phyloP scores from a whole-genome alignment of 1,140 invertebrate genomes.

The Lordiphosa stackelbergi region DNA sequence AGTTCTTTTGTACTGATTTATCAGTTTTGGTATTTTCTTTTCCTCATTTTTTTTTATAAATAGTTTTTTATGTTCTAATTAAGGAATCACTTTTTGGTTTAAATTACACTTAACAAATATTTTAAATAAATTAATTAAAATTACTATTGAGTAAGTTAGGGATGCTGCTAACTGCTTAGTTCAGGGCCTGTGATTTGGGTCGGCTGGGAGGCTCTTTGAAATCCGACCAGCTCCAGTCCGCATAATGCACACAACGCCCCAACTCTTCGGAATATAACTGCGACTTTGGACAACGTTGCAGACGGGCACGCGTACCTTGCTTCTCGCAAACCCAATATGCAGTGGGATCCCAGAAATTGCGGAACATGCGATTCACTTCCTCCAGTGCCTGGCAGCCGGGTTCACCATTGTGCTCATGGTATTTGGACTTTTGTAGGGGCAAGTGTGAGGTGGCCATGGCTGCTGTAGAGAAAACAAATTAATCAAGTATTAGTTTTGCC shows the following conservation, averaged over 20 bases:
- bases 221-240: conserved; percentile 70
- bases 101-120: neutral
- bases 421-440: conserved; percentile 58
- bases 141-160: conserved; percentile 15
- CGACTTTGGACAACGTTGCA: conserved; percentile 55
- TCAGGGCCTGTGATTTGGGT: conserved; percentile 31
- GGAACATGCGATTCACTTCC: conserved; percentile 69
- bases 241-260: conserved; percentile 60
- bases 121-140: conserved; percentile 16
- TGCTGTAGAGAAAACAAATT: conserved; percentile 26
- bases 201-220: conserved; percentile 69
- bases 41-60: conserved; percentile 4
- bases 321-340: conserved; percentile 69
- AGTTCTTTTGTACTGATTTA: conserved; percentile 5
- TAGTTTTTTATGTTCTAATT: conserved; percentile 2
- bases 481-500: conserved; percentile 18
- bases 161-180: conserved; percentile 8
- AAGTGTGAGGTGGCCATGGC: conserved; percentile 46
- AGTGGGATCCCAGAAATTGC: conserved; percentile 74
- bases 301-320: conserved; percentile 57
- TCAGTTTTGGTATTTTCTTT: neutral
- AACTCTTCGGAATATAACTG: conserved; percentile 67
- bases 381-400: conserved; percentile 69
- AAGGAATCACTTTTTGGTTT: neutral
- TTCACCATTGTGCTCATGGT: conserved; percentile 64